Percentiles rank a stretch among this genome's conserved stretches.
phyloP scores from a whole-genome alignment of 2,888 invertebrate genomes.

The Argyra leucocephala region DNA sequence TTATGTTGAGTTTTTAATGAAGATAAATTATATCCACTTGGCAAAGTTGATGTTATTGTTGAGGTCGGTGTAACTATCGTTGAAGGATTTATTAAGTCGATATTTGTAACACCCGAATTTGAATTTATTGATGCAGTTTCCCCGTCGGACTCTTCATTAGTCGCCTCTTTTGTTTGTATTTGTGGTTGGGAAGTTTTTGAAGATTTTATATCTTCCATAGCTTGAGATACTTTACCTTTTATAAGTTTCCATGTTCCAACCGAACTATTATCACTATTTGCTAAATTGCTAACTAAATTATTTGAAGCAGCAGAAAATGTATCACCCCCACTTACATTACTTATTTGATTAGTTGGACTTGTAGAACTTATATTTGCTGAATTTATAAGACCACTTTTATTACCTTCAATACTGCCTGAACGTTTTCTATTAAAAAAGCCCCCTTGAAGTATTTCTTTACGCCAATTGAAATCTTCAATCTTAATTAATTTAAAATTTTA shows the following conservation, averaged over 20 bases:
- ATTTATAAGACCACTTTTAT: background rate
- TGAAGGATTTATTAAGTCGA: background rate
- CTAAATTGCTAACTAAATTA: slow-evolving; percentile 29
- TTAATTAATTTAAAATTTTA: background rate
- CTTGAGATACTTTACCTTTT: slow-evolving; percentile 42
- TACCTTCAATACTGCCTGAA: slow-evolving; percentile 11
- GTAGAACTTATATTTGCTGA: background rate
- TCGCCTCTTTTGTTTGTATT: slow-evolving; percentile 17
- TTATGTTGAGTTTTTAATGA: background rate
- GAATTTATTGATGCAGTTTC: slow-evolving; percentile 33
- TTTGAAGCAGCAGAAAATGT: too few species aligned
- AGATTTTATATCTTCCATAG: slow-evolving; percentile 42
- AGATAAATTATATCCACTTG: background rate
- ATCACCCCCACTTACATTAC: background rate
- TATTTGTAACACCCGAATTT: slow-evolving; percentile 27
- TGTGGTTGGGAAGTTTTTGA: slow-evolving; percentile 30
- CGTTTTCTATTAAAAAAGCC: slow-evolving; percentile 21
- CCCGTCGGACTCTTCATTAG: slow-evolving; percentile 37
- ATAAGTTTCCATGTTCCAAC: slow-evolving; percentile 42
- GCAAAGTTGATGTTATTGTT: background rate
- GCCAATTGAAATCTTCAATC: slow-evolving; percentile 22
- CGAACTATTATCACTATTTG: slow-evolving; percentile 31
- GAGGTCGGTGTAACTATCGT: background rate
- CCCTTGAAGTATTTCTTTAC: slow-evolving; percentile 20
- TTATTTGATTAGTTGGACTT: background rate